phyloP scores from a whole-genome alignment of 1,140 invertebrate species.

The Pogonomyrmex barbatus region DNA sequence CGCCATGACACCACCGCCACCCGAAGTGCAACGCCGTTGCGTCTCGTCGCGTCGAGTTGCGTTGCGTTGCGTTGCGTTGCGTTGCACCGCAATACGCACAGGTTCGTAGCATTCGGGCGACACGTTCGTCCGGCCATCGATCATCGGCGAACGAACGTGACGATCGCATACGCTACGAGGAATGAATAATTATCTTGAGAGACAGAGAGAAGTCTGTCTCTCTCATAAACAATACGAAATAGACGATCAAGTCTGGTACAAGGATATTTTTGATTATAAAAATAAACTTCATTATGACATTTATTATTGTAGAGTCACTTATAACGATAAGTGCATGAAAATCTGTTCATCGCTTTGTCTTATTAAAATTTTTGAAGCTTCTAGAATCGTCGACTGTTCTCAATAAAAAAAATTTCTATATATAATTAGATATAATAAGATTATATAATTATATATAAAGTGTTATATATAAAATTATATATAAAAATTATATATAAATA shows the following conservation, averaged over 20 bases:
- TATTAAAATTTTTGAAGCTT: background rate
- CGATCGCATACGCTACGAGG: constrained; percentile 10
- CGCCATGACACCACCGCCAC: constrained; percentile 51
- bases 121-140: background rate
- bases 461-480: too few relatives aligned
- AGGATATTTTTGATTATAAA: background rate
- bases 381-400: background rate
- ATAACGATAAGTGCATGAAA: background rate
- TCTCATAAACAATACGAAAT: too few relatives aligned
- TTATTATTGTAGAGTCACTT: background rate
- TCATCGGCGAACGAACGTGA: constrained; percentile 22
- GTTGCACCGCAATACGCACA: constrained; percentile 28
- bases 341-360: background rate
- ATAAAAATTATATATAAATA: too few relatives aligned
- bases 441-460: too few relatives aligned
- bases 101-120: constrained; percentile 29
- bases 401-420: too few relatives aligned
- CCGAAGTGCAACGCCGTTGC: constrained; percentile 23
- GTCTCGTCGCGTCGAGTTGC: background rate
- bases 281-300: background rate
- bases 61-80: background rate
- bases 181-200: constrained; percentile 29
- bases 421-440: too few relatives aligned
- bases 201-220: too few relatives aligned
- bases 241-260: background rate